These are phyloP conservation scores for Gobiocypris rarus DNA, from an alignment of 2,113 vertebrate genomes.

Conservation along the genomic window DNA sequence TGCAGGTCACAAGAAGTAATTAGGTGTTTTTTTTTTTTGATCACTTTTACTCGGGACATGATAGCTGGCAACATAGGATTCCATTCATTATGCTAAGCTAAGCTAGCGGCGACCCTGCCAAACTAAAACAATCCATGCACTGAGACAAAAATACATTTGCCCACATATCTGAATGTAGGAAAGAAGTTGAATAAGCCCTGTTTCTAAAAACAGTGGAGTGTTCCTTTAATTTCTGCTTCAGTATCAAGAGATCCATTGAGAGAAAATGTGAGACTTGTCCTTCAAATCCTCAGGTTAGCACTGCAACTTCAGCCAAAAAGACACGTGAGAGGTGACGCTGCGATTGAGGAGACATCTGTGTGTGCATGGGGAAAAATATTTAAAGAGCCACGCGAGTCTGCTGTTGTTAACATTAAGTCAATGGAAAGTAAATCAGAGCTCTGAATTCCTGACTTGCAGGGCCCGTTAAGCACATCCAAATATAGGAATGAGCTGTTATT, in stretches of 20 bases:
- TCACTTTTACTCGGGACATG: too few species aligned
- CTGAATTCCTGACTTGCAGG: constrained; percentile 4
- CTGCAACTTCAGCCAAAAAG: constrained; percentile 17
- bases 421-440: constrained; percentile 30
- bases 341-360: constrained; percentile 21
- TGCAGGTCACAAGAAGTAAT: too few species aligned
- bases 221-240: too few species aligned
- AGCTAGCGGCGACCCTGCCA: too few species aligned
- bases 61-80: too few species aligned
- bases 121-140: too few species aligned
- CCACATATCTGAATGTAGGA: too few species aligned
- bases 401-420: constrained; percentile 28
- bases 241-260: not conserved
- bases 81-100: too few species aligned
- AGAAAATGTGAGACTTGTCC: not conserved
- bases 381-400: not conserved
- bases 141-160: too few species aligned
- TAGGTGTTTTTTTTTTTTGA: too few species aligned
- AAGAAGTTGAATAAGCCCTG: too few species aligned
- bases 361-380: not conserved
- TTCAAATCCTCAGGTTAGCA: not conserved
- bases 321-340: not conserved
- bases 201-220: too few species aligned
- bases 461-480: constrained; percentile 10
- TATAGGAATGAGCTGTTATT: constrained; percentile 17